phyloP scores from a whole-genome alignment of 2,888 invertebrate species.

The Acrobasis consociella region DNA sequence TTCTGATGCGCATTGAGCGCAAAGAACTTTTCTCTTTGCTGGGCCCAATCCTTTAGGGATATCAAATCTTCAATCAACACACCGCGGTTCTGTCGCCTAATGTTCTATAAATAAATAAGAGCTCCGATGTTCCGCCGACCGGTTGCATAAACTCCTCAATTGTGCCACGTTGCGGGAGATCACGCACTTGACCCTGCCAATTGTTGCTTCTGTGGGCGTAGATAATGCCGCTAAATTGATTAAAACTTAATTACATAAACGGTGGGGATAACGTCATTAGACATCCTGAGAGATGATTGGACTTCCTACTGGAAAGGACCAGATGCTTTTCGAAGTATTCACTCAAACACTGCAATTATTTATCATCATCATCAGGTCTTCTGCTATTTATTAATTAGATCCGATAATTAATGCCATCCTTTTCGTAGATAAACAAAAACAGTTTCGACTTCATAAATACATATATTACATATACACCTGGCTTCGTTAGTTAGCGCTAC shows the following conservation, averaged over 20 bases:
- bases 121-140: conserved; percentile 2
- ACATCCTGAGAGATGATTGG: background rate
- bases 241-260: conserved; percentile 12
- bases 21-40: no score
- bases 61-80: background rate
- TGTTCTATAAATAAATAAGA: conserved; percentile 3
- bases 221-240: conserved; percentile 8
- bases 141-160: conserved; percentile 10
- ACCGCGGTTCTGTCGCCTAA: background rate
- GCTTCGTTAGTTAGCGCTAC: no score
- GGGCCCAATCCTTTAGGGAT: no score
- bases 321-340: no score
- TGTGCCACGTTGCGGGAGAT: conserved; percentile 12
- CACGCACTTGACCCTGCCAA: conserved; percentile 17
- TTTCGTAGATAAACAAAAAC: no score
- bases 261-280: conserved; percentile 4
- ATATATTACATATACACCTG: no score
- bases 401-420: no score
- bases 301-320: background rate
- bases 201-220: conserved; percentile 7
- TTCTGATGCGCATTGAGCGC: no score
- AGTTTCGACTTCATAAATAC: no score
- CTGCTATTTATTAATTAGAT: no score
- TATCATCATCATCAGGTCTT: no score
- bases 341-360: no score